Evolutionary conservation across 1,140 invertebrate genomes (phyloP), one percentile per base, ranked within the genome.

Genomic region (Teleogryllus occipitalis): DNA sequence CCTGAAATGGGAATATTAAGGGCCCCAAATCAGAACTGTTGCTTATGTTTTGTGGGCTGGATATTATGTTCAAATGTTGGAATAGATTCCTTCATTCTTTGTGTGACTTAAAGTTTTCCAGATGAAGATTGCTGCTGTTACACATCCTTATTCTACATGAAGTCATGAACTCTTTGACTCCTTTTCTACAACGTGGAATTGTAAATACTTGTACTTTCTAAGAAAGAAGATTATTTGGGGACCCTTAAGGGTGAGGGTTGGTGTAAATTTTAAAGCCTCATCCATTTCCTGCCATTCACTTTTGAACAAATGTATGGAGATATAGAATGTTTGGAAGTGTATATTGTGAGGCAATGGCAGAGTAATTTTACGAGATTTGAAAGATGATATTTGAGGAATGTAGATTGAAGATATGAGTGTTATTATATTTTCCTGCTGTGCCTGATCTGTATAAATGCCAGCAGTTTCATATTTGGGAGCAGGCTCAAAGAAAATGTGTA

Each of bases 211-310:
- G 54, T 65, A 65, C 54, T 65, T 65, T 65, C 54, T 65, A 18
- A 18, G 54, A 65, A 65, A 65, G 54, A 65, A 65, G 18, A 18
- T 65, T 65, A 65, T 65, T 65, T 65, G 54, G 54, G 54, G 54
- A 65, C 54, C 54, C 54, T 65, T 65, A 65, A 65, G 54, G 54
- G 54, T 65, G 54, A 65, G 54, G 54, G 54, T 65, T 65, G 54
- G 54, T 65, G 54, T 65, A 10, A 14, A 18, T 65, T 65, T 14
- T 65, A 10, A 3, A 65, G 54, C 54, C 54, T 65, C 54, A 65
- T 65, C 18, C 18, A 1, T 65, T 65, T 65, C 18, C 18, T 65
- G 18, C 10, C 10, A 18, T 65, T 18, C 54, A 10, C 18, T 18
- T 65, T 18, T 18, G 18, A 65, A 65, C 18, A 65, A 54, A 14